Evolutionary conservation across 2,113 vertebrate species (phyloP).

Genomic region (Pionites leucogaster): DNA sequence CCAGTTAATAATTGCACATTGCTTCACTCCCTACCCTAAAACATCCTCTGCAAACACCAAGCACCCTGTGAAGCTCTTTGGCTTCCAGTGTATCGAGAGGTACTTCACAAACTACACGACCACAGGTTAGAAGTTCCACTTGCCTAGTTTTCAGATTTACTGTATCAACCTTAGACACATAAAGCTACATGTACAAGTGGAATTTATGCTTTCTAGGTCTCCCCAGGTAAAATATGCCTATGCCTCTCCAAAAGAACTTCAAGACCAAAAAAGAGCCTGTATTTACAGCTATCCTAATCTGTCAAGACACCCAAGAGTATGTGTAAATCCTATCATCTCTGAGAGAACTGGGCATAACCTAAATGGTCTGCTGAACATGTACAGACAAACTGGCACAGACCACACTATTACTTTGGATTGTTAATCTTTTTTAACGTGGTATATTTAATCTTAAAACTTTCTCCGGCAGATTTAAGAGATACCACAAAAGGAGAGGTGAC

Average conservation of each 20-base stretch:
- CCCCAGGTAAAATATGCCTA: not conserved
- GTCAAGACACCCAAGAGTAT: not conserved
- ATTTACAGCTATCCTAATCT: not conserved
- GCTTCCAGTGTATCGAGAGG: not conserved
- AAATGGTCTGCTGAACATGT: not conserved
- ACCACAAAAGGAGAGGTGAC: not conserved
- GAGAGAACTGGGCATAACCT: not conserved
- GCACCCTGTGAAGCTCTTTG: accelerated
- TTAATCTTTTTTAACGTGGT: not conserved
- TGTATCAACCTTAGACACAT: not conserved
- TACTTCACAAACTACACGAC: accelerated
- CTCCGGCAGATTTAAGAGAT: not conserved
- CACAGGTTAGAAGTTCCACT: not conserved
- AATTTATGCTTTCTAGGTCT: accelerated
- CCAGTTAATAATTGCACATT: not conserved
- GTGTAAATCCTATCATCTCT: not conserved
- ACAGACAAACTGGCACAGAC: not conserved
- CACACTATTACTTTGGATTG: not conserved
- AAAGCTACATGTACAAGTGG: not conserved
- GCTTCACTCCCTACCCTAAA: not conserved
- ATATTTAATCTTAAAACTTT: not conserved
- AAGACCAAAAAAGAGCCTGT: not conserved
- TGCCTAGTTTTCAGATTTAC: not conserved
- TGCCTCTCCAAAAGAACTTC: not conserved
- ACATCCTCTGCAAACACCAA: accelerated